Percentiles rank a stretch among this genome's conserved stretches.
phyloP scores from a whole-genome alignment of 2,888 invertebrate genomes.

The Biston betularia region DNA sequence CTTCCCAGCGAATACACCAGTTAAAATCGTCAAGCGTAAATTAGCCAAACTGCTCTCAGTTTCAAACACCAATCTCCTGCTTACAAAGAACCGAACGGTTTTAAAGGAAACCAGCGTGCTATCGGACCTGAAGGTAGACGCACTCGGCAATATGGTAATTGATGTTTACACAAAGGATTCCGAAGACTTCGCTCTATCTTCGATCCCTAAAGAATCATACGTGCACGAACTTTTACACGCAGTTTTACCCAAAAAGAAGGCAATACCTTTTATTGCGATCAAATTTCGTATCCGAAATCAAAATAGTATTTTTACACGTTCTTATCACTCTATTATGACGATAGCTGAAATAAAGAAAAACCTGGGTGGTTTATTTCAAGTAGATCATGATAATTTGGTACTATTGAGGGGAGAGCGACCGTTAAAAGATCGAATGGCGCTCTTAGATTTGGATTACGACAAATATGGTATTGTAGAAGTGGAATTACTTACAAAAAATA shows the following conservation, averaged over 20 bases:
- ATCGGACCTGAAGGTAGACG: conserved; percentile 73
- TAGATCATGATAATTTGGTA: conserved; percentile 79
- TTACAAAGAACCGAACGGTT: conserved; percentile 77
- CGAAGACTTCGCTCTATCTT: conserved; percentile 69
- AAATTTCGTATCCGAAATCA: conserved; percentile 78
- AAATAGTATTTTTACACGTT: conserved; percentile 79
- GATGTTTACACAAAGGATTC: conserved; percentile 80
- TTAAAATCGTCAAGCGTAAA: conserved; percentile 78
- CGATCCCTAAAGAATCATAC: conserved; percentile 76
- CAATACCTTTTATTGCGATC: conserved; percentile 78
- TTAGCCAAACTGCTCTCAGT: conserved; percentile 74
- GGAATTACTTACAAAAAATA: conserved; percentile 75
- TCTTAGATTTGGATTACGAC: conserved; percentile 79
- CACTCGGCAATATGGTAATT: conserved; percentile 71
- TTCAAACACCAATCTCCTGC: conserved; percentile 70
- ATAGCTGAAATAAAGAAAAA: conserved; percentile 87
- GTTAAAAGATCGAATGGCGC: conserved; percentile 74
- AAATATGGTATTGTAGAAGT: conserved; percentile 80
- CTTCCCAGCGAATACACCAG: conserved; percentile 75
- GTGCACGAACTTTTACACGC: conserved; percentile 75
- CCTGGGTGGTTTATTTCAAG: conserved; percentile 85
- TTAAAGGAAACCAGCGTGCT: conserved; percentile 72
- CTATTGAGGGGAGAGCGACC: conserved; percentile 77
- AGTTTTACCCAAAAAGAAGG: conserved; percentile 72
- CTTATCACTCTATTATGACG: conserved; percentile 82